phyloP scores from a whole-genome alignment of 2,797 vertebrate species.

The Streptopelia turtur region DNA sequence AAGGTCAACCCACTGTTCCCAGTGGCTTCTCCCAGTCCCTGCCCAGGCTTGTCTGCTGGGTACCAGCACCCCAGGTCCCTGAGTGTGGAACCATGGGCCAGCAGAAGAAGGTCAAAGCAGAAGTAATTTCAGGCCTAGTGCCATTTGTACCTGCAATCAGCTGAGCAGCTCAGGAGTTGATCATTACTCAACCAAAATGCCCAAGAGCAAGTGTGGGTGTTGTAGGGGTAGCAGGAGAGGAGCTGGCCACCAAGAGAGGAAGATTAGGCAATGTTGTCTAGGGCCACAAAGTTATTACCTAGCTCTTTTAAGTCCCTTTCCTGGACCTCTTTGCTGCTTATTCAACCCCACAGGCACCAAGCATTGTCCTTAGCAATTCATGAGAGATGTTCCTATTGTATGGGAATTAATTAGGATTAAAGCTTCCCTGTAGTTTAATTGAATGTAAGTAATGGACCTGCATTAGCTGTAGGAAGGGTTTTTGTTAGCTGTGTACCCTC shows the following conservation, averaged over 20 bases:
- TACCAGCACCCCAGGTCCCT: background rate
- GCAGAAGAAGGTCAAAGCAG: background rate
- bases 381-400: constrained; percentile 25
- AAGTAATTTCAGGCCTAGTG: background rate
- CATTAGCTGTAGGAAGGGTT: background rate
- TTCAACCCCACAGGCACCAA: background rate
- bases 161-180: background rate
- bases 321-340: background rate
- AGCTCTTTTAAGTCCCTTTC: background rate
- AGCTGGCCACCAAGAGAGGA: background rate
- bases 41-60: background rate
- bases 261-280: background rate
- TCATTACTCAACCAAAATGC: background rate
- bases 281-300: background rate
- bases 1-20: fast-evolving
- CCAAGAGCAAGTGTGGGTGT: background rate
- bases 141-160: background rate
- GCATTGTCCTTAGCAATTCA: constrained; percentile 29
- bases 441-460: constrained; percentile 35
- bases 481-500: background rate
- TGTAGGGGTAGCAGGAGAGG: background rate
- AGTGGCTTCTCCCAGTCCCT: background rate
- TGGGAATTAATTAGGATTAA: constrained; percentile 30
- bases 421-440: constrained; percentile 6
- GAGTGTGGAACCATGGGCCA: background rate